phyloP scores from a whole-genome alignment of 2,113 vertebrate genomes.

The Asarcornis scutulata region DNA sequence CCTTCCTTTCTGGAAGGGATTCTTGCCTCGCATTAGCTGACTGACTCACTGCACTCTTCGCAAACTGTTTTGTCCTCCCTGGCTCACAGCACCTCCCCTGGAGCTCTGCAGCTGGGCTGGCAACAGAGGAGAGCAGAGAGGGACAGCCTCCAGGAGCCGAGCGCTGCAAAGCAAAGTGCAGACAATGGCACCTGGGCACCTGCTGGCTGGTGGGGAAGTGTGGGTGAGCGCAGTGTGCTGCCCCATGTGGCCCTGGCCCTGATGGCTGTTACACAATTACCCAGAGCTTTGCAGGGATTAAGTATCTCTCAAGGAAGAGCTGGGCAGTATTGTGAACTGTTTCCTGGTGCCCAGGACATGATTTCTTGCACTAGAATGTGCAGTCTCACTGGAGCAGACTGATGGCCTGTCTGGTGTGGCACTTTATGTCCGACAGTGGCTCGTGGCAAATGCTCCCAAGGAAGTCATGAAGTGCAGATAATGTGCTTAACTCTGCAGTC shows the following conservation, averaged over 20 bases:
- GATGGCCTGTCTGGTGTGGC: neutral
- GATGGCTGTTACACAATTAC: neutral
- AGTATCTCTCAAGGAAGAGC: neutral
- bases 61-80: neutral
- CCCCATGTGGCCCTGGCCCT: neutral
- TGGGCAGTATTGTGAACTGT: neutral
- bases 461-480: neutral
- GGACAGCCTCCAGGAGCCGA: neutral
- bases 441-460: neutral
- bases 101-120: neutral
- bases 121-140: neutral
- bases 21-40: neutral
- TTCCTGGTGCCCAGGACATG: neutral
- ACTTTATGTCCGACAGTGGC: neutral
- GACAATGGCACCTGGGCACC: neutral
- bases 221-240: accelerated
- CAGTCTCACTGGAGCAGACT: neutral
- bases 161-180: neutral
- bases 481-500: neutral
- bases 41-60: neutral
- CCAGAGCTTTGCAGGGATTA: neutral
- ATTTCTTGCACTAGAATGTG: neutral
- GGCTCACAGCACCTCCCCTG: neutral
- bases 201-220: neutral
- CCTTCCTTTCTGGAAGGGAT: neutral